phyloP scores from a whole-genome alignment of 2,888 invertebrate genomes.

The Zonitis immaculata region DNA sequence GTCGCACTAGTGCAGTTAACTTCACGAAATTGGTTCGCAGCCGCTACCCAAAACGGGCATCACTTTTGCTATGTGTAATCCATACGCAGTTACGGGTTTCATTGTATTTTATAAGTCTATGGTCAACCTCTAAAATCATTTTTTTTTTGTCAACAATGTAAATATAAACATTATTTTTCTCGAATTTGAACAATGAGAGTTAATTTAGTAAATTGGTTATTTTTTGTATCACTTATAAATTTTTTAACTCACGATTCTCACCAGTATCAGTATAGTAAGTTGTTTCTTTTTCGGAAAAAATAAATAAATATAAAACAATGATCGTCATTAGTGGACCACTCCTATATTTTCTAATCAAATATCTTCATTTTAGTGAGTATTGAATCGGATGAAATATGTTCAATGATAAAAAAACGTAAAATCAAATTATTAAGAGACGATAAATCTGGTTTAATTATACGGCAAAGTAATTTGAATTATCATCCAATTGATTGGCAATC shows the following conservation, averaged over 20 bases:
- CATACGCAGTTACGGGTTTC: too few relatives aligned
- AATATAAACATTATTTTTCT: neutral
- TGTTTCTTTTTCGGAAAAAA: neutral
- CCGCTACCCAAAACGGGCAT: too few relatives aligned
- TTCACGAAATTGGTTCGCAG: too few relatives aligned
- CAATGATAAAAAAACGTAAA: constrained; percentile 26
- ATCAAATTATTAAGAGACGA: constrained; percentile 31
- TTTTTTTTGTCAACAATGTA: constrained; percentile 1
- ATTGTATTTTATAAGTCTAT: too few relatives aligned
- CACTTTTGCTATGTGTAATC: too few relatives aligned
- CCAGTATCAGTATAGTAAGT: constrained; percentile 1
- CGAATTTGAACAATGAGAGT: neutral
- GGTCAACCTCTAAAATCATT: neutral
- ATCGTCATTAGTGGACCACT: neutral
- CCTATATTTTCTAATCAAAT: neutral
- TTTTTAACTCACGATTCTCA: neutral
- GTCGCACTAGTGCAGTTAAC: too few relatives aligned
- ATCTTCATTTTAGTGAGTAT: constrained; percentile 7
- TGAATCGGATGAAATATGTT: constrained; percentile 22
- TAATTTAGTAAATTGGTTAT: neutral
- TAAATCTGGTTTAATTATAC: constrained; percentile 35
- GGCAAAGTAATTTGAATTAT: constrained; percentile 32
- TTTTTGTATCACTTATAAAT: neutral
- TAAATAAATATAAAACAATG: neutral
- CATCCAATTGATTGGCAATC: constrained; percentile 32